Evolutionary conservation across 2,888 invertebrate species (phyloP), one percentile per base, ranked within the genome.

Genomic region (Zhuqinia jingwanae): DNA sequence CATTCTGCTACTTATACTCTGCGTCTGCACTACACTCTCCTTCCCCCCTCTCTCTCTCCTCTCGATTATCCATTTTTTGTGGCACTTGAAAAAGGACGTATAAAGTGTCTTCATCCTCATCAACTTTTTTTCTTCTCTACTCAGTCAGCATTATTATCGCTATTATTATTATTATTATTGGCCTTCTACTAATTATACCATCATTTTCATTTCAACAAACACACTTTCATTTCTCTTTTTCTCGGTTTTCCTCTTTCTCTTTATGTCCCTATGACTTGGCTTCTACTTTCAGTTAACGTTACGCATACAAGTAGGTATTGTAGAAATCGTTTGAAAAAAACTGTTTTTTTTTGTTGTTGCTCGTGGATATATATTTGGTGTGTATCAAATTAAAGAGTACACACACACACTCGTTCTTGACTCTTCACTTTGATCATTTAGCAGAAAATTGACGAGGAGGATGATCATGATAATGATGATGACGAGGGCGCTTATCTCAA

Each of bases 351-450:
- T 50, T 50, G 50, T 50, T 50, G n/a, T 50, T 50, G 50, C 36
- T 36, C 36, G 8, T 8, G 8, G 36, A 36, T 36, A 6, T n/a
- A n/a, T n/a, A 6, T 36, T 36, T 36, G 36, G 15, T 30, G 10
- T 17, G 27, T 70, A 27, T 47, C 70, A 70, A 70, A 70, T 50
- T 70, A 50, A 22, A 50, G 50, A 50, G 70, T 17, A 56, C 45
- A 45, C 70, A 42, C 36, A 27, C 60, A 22, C 20, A 2, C 17
- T 53, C 6, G 22, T 22, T 11, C 25, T 25, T 22, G 50, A 6
- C 11, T 70, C 50, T 10, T 22, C 50, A 45, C 47, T 50, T 73
- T 53, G 73, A 73, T 73, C 73, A 53, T 73, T 73, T 73, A 53
- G 50, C 17, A 73, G 50, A 73, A 73, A 73, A 53, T 30, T 50